These are phyloP conservation scores for Clistopyga incitator DNA, from an alignment of 2,888 invertebrate species.

Conservation along the genomic window DNA sequence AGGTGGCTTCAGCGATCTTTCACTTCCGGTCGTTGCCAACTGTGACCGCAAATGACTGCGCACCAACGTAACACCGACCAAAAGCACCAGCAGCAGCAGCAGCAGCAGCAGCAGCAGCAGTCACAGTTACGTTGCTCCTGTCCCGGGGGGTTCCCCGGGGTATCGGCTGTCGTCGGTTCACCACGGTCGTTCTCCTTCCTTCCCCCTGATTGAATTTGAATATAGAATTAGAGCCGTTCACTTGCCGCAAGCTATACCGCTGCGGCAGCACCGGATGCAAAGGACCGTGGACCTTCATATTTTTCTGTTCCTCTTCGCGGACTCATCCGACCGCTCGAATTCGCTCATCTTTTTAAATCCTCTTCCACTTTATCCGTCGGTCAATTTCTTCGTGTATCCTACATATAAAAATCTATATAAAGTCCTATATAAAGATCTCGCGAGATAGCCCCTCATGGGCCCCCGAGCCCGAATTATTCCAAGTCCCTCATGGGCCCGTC, in stretches of 20 bases:
- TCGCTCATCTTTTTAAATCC: slow-evolving; percentile 1
- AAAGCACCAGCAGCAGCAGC: background rate
- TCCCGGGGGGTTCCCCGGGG: slow-evolving; percentile 26
- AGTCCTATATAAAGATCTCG: too few relatives aligned
- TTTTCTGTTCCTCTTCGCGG: slow-evolving; percentile 3
- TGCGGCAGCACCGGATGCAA: slow-evolving; percentile 13
- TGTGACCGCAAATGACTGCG: slow-evolving; percentile 47
- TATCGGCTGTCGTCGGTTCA: slow-evolving; percentile 32
- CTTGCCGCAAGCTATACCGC: slow-evolving; percentile 42
- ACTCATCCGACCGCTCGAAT: background rate
- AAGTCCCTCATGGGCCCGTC: too few relatives aligned
- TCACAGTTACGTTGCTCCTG: slow-evolving; percentile 32
- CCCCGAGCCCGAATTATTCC: too few relatives aligned
- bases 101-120: slow-evolving; percentile 10
- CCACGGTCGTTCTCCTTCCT: slow-evolving; percentile 34
- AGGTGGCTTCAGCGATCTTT: slow-evolving; percentile 58
- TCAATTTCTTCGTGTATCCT: background rate
- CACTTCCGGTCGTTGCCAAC: slow-evolving; percentile 68
- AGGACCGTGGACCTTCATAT: background rate
- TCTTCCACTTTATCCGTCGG: background rate
- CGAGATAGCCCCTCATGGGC: too few relatives aligned
- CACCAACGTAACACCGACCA: background rate
- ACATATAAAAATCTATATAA: too few relatives aligned
- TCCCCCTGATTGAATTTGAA: slow-evolving; percentile 66
- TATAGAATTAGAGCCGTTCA: slow-evolving; percentile 65